phyloP scores from a whole-genome alignment of 2,888 invertebrate genomes.

The Drosophila cognata region DNA sequence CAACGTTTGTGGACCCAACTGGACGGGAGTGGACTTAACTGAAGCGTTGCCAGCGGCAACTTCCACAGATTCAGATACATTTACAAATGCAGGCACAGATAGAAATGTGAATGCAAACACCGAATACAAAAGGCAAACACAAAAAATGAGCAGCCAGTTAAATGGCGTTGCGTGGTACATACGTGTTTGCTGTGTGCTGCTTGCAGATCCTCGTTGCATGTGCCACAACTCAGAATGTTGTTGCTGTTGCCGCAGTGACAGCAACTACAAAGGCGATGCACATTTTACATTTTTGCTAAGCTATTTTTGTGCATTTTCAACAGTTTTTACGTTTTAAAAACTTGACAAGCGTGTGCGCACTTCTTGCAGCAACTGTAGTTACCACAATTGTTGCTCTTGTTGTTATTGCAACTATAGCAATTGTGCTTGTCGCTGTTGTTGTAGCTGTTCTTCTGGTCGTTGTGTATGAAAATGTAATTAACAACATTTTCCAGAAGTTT shows the following conservation, averaged over 20 bases:
- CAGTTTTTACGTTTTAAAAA: slow-evolving; percentile 64
- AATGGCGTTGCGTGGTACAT: slow-evolving; percentile 69
- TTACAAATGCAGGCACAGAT: slow-evolving; percentile 32
- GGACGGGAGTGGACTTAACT: neutral
- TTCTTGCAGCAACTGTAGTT: slow-evolving; percentile 67
- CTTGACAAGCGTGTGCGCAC: slow-evolving; percentile 55
- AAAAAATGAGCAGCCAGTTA: slow-evolving; percentile 52
- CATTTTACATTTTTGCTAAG: slow-evolving; percentile 54
- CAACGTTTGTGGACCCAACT: neutral
- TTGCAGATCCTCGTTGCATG: slow-evolving; percentile 37
- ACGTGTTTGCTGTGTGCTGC: slow-evolving; percentile 39
- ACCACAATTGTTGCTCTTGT: slow-evolving; percentile 42
- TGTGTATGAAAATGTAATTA: slow-evolving; percentile 77
- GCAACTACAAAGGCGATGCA: slow-evolving; percentile 41
- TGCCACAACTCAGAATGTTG: slow-evolving; percentile 38
- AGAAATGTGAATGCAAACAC: slow-evolving; percentile 50
- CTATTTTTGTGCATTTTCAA: slow-evolving; percentile 66
- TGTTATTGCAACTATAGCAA: slow-evolving; percentile 26
- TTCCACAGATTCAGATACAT: slow-evolving; percentile 30
- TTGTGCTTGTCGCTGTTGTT: slow-evolving; percentile 28
- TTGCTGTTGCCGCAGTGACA: slow-evolving; percentile 37
- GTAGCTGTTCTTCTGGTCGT: slow-evolving; percentile 27
- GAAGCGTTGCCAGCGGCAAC: slow-evolving; percentile 24
- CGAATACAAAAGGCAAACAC: slow-evolving; percentile 40
- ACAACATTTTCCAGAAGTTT: slow-evolving; percentile 70